phyloP scores from a whole-genome alignment of 1,140 invertebrate genomes.

The Bombus turneri region DNA sequence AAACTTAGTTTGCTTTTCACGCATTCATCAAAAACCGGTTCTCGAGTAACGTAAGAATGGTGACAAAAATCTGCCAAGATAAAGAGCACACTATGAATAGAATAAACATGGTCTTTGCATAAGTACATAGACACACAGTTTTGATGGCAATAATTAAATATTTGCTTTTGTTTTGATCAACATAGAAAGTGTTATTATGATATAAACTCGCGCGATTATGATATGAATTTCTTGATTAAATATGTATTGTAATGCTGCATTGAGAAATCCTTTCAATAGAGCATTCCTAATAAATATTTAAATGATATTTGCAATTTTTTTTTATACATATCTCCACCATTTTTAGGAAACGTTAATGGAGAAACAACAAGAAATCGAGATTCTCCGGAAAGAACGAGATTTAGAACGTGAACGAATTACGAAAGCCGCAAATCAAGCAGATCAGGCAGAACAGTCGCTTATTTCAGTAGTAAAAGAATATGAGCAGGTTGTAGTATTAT shows the following conservation, averaged over 20 bases:
- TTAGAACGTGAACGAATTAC: constrained; percentile 90
- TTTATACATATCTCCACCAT: constrained; percentile 36
- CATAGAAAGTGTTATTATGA: not conserved
- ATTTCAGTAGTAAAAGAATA: constrained; percentile 82
- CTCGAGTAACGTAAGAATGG: not conserved
- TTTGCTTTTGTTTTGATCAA: not conserved
- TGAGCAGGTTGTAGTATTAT: constrained; percentile 77
- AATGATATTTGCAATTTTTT: not conserved
- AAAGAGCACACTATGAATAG: not conserved
- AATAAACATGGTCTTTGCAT: not conserved
- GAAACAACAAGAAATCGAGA: constrained; percentile 96
- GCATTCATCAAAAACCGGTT: constrained; percentile 15
- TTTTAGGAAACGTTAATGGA: constrained; percentile 93
- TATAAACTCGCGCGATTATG: not conserved
- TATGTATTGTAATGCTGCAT: not conserved
- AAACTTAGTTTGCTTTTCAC: not conserved
- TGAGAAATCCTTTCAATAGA: not conserved
- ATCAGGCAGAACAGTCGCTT: constrained; percentile 85
- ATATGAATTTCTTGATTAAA: not conserved
- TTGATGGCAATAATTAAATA: constrained; percentile 19
- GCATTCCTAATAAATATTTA: not conserved
- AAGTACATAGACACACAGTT: not conserved
- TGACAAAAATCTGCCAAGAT: not conserved
- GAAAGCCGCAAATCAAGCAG: constrained; percentile 87
- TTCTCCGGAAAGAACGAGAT: constrained; percentile 94